Evolutionary conservation across 2,888 invertebrate genomes (phyloP), one percentile per base, ranked within the genome.

Genomic region (Ypsolopha sequella): DNA sequence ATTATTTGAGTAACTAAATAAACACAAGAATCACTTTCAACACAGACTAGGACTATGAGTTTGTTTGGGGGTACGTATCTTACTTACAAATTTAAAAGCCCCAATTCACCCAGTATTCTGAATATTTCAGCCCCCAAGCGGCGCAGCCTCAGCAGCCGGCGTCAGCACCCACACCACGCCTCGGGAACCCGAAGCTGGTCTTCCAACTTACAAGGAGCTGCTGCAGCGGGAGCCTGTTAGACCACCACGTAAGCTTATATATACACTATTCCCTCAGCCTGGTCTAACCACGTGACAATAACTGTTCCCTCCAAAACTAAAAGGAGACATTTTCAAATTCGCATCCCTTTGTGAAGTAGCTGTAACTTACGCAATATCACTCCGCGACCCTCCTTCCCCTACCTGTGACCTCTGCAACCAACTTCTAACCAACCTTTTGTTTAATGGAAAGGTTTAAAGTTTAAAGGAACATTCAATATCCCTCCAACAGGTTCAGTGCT

Each of bases 181-280:
- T 7, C 79, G 79, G 48, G 85, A 84, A 48, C 65, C 71, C 0
- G 85, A 81, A 48, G 76, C 74, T 48, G 61, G 59, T 0, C 58
- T 80, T 0, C 84, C 79, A 0, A 79, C 80, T 0, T 86, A 85
- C 67, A 80, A 76, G 56, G 84, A 86, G 38, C 60, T 85, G 8
- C 58, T 84, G 8, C 69, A 68, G 34, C 76, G 65, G 50, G 85
- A 84, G 56, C 85, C 85, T 0, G 65, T 69, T 1, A 81, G 77
- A 59, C 64, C 68, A 0, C 73, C 76, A 10, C 73, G 84, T 82
- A 57, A 45, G 50, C 36, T n/a, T 4, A 24, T 24, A 24, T 4
- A 24, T 24, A 24, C 24, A 24, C 24, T 24, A 24, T 24, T 24
- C 24, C 2, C 24, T 24, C 24, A 24, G 24, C 24, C 24, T 24